phyloP scores from a whole-genome alignment of 2,888 invertebrate genomes.

The Eledona agricola region DNA sequence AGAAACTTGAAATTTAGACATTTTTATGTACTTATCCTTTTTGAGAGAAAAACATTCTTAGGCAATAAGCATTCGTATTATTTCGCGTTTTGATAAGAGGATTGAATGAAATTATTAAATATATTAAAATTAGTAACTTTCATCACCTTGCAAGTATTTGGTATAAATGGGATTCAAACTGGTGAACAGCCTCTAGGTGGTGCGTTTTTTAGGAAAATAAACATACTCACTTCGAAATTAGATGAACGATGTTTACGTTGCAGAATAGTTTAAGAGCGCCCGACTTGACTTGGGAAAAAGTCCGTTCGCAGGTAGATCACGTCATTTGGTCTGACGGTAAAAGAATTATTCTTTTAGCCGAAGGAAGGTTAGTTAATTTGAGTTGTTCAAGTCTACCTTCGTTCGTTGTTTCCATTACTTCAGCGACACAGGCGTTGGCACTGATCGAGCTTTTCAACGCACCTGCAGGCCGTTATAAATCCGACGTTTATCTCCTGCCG shows the following conservation, averaged over 20 bases:
- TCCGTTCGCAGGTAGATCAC: constrained; percentile 97
- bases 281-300: constrained; percentile 96
- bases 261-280: constrained; percentile 90
- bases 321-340: constrained; percentile 98
- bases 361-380: constrained; percentile 94
- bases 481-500: constrained; percentile 96
- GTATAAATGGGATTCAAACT: constrained; percentile 1
- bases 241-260: constrained; percentile 30
- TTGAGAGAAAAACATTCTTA: too few species aligned
- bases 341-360: constrained; percentile 90
- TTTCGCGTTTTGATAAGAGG: too few species aligned
- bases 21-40: too few species aligned
- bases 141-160: neutral
- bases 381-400: constrained; percentile 98
- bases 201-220: too few species aligned
- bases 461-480: constrained; percentile 92
- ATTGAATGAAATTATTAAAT: too few species aligned
- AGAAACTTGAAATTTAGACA: too few species aligned
- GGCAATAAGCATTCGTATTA: too few species aligned
- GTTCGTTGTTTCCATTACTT: constrained; percentile 97
- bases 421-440: constrained; percentile 95
- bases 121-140: too few species aligned
- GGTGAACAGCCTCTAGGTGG: too few species aligned
- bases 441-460: constrained; percentile 97
- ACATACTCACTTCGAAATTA: too few species aligned